phyloP scores from a whole-genome alignment of 2,888 invertebrate genomes.

The Caenorhabditis becei region DNA sequence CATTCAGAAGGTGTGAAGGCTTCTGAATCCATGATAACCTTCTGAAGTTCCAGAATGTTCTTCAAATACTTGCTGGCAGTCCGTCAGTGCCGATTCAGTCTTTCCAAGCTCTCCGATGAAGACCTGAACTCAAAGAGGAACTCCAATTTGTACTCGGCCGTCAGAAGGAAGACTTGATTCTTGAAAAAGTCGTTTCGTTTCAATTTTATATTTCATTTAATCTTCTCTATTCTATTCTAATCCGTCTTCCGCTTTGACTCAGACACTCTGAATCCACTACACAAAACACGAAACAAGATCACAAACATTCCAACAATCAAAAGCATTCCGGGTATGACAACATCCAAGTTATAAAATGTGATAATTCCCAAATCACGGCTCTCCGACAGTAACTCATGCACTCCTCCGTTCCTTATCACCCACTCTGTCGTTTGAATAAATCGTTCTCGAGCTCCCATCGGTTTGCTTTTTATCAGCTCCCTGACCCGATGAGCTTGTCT shows the following conservation, averaged over 20 bases:
- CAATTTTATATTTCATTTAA: too few species aligned
- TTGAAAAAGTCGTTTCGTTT: too few species aligned
- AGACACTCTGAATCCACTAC: too few species aligned
- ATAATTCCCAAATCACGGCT: constrained; percentile 39
- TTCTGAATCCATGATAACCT: not conserved
- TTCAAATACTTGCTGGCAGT: constrained; percentile 51
- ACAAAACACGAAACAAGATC: constrained; percentile 11
- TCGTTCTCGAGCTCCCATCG: constrained; percentile 62
- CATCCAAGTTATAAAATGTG: constrained; percentile 57
- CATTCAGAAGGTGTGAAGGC: constrained; percentile 43
- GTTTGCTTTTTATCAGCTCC: constrained; percentile 63
- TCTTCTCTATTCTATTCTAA: too few species aligned
- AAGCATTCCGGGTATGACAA: constrained; percentile 45
- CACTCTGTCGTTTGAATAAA: constrained; percentile 66
- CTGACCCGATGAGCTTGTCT: constrained; percentile 60
- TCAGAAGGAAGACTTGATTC: constrained; percentile 19
- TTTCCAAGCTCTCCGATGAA: constrained; percentile 44
- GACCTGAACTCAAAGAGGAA: constrained; percentile 29
- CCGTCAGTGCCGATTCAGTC: constrained; percentile 40
- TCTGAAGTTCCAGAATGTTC: constrained; percentile 31
- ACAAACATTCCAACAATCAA: constrained; percentile 18
- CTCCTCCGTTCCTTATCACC: constrained; percentile 59
- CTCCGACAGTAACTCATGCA: constrained; percentile 42
- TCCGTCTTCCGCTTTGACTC: constrained; percentile 20
- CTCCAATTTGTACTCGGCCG: constrained; percentile 19